Evolutionary conservation across 2,113 vertebrate species (phyloP).

Genomic region (Amazona vittata): DNA sequence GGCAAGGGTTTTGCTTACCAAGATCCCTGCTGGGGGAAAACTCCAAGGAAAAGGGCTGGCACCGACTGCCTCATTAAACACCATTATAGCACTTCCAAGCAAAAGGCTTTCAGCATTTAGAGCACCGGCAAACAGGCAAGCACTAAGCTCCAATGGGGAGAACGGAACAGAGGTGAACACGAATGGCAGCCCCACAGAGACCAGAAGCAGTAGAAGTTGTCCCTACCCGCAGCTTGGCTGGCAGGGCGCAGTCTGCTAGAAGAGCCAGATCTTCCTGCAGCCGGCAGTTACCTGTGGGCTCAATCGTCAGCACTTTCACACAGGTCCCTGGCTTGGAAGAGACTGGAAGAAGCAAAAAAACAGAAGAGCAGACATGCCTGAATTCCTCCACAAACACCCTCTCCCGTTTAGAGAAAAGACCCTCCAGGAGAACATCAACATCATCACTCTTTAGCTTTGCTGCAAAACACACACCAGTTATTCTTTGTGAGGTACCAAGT

Average conservation of each 20-base stretch:
- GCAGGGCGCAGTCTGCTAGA: slow-evolving; percentile 89
- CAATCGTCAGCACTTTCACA: slow-evolving; percentile 93
- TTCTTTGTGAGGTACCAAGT: background rate
- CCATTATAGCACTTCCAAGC: background rate
- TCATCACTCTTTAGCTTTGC: background rate
- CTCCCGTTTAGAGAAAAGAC: background rate
- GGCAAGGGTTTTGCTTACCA: background rate
- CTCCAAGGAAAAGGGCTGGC: background rate
- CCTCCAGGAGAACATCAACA: background rate
- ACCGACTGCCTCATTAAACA: background rate
- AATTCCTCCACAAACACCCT: slow-evolving; percentile 16
- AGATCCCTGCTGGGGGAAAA: background rate
- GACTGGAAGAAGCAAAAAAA: slow-evolving; percentile 75
- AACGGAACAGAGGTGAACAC: background rate
- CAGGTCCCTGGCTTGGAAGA: slow-evolving; percentile 94
- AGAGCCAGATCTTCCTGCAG: slow-evolving; percentile 91
- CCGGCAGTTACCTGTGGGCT: slow-evolving; percentile 81
- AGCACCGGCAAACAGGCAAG: background rate
- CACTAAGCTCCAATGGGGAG: background rate
- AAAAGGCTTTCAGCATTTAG: background rate
- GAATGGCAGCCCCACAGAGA: background rate
- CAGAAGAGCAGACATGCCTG: slow-evolving; percentile 31
- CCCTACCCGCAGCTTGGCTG: slow-evolving; percentile 86
- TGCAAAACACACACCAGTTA: background rate
- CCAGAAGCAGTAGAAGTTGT: background rate